These are phyloP conservation scores for Apodemus sylvaticus DNA, from an alignment of 2,113 vertebrate species.

Conservation along the genomic window DNA sequence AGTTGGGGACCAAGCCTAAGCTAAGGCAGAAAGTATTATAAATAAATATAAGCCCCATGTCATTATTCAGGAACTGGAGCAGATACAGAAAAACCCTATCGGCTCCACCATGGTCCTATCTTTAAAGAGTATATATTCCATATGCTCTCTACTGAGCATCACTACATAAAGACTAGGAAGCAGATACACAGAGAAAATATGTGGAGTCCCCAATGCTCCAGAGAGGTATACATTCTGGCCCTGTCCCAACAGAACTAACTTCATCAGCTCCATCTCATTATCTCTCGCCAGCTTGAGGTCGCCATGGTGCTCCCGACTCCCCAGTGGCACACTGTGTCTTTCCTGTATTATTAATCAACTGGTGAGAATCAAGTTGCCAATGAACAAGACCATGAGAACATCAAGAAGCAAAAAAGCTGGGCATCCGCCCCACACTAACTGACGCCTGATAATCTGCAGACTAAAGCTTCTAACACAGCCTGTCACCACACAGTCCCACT, in stretches of 20 bases:
- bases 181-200: not conserved
- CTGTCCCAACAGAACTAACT: too few relatives aligned
- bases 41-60: too few relatives aligned
- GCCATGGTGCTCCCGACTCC: not conserved
- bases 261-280: not conserved
- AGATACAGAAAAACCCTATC: too few relatives aligned
- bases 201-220: too few relatives aligned
- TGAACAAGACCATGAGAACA: not conserved
- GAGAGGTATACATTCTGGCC: not conserved
- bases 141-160: not conserved
- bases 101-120: not conserved
- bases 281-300: not conserved
- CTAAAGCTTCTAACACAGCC: not conserved
- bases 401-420: not conserved
- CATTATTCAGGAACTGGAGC: too few relatives aligned
- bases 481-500: not conserved
- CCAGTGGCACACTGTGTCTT: not conserved
- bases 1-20: too few relatives aligned
- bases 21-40: too few relatives aligned
- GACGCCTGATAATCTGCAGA: not conserved
- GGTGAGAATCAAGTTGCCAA: conserved; percentile 17
- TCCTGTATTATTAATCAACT: conserved; percentile 6
- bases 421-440: not conserved
- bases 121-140: not conserved
- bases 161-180: not conserved